Base-by-base conservation (phyloP, 2,797 vertebrate genomes). In the Leptatherina wallacei region DNA sequence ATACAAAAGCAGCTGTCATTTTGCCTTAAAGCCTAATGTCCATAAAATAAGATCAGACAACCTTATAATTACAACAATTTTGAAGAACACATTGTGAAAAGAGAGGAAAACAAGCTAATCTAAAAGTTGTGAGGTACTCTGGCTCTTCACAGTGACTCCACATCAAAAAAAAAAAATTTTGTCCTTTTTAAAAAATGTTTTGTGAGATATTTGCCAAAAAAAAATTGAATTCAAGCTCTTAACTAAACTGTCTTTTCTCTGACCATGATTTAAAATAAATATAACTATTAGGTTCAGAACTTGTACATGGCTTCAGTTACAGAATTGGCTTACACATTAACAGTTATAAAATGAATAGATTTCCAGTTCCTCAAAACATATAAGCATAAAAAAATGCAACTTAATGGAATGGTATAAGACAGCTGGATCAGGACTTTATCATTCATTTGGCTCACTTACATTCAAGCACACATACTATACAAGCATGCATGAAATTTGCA, bases 251-350 rank as follows among this genome's bases (percentile, higher is more conserved):
- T 40, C 27, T 72, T 74, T 71, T 71, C 33, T 62, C 69, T 71
- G 44, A 66, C 40, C 52, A 47, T 56, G 42, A 81, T 83, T 82
- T 64, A 58, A 82, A 91, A 90, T 80, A 85, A 91, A 86, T 87
- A 87, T 64, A 88, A 88, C 87, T 82, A 61, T 77, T 72, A 82
- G 73, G 40, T 78, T 78, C n/a, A 77, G 69, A 85, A 77, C 67
- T 69, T 65, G 70, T 75, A 71, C 72, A 73, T 72, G 72, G 84
- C 80, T 83, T 85, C 72, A 47, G 72, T 58, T 81, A 75, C 67
- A 85, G 20, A 75, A 62, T 68, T 81, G 74, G 78, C 70, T 64
- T 74, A 63, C 58, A 85, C 32, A 61, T 49, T 33, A 69, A 63
- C 42, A 56, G 61, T 71, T 60, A 74, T 55, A 51, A 83, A 80